Percentiles rank a stretch among this genome's conserved stretches.
Conservation (phyloP, 2,888 invertebrate species). For the Acheta domesticus region DNA sequence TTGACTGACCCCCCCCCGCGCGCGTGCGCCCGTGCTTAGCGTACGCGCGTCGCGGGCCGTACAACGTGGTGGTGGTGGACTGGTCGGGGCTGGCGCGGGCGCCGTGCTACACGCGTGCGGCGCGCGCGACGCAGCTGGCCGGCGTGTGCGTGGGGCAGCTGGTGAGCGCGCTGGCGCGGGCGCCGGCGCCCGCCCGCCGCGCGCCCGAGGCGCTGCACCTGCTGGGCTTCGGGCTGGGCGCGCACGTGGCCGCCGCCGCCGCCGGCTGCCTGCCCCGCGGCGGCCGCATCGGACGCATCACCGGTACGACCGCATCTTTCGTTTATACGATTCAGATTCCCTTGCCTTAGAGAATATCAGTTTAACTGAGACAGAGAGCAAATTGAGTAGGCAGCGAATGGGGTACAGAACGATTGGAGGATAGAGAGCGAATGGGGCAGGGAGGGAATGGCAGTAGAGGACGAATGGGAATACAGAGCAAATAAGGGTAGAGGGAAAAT, state of each 20-base stretch:
- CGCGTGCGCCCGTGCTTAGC: too few relatives aligned
- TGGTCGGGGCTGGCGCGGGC: not conserved
- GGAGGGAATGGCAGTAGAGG: too few relatives aligned
- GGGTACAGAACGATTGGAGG: too few relatives aligned
- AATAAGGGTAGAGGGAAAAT: too few relatives aligned
- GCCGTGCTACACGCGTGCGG: not conserved
- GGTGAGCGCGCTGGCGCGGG: not conserved
- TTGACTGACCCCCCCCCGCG: too few relatives aligned
- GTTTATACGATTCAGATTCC: not conserved
- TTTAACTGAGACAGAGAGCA: not conserved
- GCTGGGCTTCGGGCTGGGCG: slow-evolving; percentile 5
- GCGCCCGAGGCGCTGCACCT: not conserved
- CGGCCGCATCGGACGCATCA: not conserved
- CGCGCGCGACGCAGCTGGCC: not conserved
- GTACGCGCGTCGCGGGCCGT: not conserved
- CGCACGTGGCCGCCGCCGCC: not conserved
- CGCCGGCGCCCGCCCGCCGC: not conserved
- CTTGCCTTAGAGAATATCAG: not conserved
- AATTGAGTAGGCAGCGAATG: too few relatives aligned
- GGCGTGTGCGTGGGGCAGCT: slow-evolving; percentile 6
- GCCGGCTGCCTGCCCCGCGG: not conserved
- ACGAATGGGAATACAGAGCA: too few relatives aligned
- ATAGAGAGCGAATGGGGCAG: too few relatives aligned
- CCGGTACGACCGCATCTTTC: not conserved
- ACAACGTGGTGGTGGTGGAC: not conserved